These are phyloP conservation scores for Ectemnius lituratus DNA, from an alignment of 2,888 invertebrate species.

Conservation along the genomic window DNA sequence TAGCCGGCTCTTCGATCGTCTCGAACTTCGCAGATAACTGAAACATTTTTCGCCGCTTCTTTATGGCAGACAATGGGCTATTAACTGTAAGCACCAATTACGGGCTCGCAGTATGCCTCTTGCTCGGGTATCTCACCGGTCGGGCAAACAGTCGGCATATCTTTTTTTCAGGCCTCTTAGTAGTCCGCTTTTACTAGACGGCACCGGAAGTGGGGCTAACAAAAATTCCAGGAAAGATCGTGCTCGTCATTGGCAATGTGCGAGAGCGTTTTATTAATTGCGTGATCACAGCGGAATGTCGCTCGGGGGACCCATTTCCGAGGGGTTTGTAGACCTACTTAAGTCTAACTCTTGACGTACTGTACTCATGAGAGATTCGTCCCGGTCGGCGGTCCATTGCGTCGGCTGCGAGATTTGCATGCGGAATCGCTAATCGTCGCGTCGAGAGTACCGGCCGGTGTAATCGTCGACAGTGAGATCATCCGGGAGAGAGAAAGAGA, in stretches of 20 bases:
- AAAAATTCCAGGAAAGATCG: not conserved
- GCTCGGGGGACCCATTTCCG: not conserved
- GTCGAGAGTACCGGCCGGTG: not conserved
- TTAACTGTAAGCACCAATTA: constrained; percentile 53
- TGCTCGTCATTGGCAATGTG: not conserved
- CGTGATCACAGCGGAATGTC: constrained; percentile 20
- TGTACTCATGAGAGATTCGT: not conserved
- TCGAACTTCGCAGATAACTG: constrained; percentile 39
- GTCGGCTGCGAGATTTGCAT: constrained; percentile 10
- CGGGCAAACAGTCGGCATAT: too few relatives aligned
- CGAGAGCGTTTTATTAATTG: constrained; percentile 24
- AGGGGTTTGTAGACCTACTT: not conserved
- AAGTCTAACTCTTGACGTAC: not conserved
- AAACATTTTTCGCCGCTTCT: constrained; percentile 48
- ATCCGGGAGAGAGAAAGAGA: not conserved
- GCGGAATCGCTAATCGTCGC: constrained; percentile 13
- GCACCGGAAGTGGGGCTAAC: constrained; percentile 11
- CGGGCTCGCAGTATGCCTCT: constrained; percentile 30
- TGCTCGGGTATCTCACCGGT: constrained; percentile 22
- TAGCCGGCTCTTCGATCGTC: constrained; percentile 21
- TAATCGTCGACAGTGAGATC: not conserved
- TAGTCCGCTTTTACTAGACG: not conserved
- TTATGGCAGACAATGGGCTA: constrained; percentile 50
- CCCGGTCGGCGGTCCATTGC: constrained; percentile 4
- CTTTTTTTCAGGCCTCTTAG: too few relatives aligned